A percentile compares a stretch with the other conserved stretches of the same genome.
Evolutionary conservation across 2,888 invertebrate genomes (phyloP).

Genomic region (Trichopoda pennipes): DNA sequence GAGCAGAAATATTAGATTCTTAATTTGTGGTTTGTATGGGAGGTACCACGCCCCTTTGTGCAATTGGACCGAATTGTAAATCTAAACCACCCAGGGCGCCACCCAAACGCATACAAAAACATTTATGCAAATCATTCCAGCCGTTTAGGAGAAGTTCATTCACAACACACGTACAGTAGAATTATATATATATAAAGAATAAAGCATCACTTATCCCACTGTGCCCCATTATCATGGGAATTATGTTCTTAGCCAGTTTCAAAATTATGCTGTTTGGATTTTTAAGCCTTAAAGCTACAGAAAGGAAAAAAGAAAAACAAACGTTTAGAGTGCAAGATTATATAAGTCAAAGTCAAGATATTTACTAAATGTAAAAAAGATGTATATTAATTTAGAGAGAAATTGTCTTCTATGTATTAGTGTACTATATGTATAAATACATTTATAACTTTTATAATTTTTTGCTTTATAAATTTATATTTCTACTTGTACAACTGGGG

Average conservation of each 20-base stretch:
- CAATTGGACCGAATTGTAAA: too few relatives aligned
- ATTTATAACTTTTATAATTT: neutral
- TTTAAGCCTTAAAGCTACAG: conserved; percentile 44
- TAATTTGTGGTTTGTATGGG: too few relatives aligned
- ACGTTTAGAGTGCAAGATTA: conserved; percentile 36
- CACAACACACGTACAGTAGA: too few relatives aligned
- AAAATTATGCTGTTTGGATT: conserved; percentile 26
- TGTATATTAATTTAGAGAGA: neutral
- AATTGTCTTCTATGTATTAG: neutral
- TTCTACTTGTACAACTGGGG: neutral
- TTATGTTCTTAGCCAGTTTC: conserved; percentile 5
- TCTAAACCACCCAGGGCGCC: too few relatives aligned
- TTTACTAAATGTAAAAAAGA: conserved; percentile 14
- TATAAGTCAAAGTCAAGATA: conserved; percentile 45
- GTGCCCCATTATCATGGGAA: conserved; percentile 4
- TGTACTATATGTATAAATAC: neutral
- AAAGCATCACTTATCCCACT: neutral
- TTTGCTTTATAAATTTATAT: neutral
- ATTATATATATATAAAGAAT: too few relatives aligned
- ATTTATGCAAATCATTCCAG: too few relatives aligned
- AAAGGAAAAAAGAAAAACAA: too few relatives aligned
- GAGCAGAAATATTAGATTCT: too few relatives aligned
- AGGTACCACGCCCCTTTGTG: too few relatives aligned
- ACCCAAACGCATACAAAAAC: too few relatives aligned
- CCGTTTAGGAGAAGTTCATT: too few relatives aligned